phyloP scores from a whole-genome alignment of 2,113 vertebrate genomes.

The Salvelinus fontinalis region DNA sequence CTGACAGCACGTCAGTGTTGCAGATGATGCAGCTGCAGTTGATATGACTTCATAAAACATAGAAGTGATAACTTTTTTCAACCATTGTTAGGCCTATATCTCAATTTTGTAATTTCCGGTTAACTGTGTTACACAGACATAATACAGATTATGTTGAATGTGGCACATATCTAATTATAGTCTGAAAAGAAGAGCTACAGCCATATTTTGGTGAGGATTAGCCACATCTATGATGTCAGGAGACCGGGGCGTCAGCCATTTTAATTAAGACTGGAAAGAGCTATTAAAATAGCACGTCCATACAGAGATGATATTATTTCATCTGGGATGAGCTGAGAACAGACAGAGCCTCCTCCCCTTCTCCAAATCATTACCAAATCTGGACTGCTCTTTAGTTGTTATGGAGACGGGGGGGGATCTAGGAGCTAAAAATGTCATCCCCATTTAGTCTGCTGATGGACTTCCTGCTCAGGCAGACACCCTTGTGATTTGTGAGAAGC shows the following conservation, averaged over 20 bases:
- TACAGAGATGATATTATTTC: slow-evolving; percentile 42
- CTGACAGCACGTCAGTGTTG: too few relatives aligned
- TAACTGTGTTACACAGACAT: too few relatives aligned
- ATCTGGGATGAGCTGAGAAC: background rate
- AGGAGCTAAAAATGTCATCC: slow-evolving; percentile 50
- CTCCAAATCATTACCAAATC: slow-evolving; percentile 48
- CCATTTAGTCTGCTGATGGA: slow-evolving; percentile 38
- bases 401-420: slow-evolving; percentile 38
- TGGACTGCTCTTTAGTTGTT: slow-evolving; percentile 56
- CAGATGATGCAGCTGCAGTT: too few relatives aligned
- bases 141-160: too few relatives aligned
- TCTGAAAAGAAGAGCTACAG: slow-evolving; percentile 1
- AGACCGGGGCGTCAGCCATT: slow-evolving; percentile 46
- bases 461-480: slow-evolving; percentile 5
- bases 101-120: too few relatives aligned
- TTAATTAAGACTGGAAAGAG: slow-evolving; percentile 60
- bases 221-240: slow-evolving; percentile 42
- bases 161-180: slow-evolving; percentile 24
- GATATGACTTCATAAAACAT: too few relatives aligned
- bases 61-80: too few relatives aligned
- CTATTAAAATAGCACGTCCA: slow-evolving; percentile 55
- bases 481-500: background rate
- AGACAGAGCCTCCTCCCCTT: background rate
- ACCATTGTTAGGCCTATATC: too few relatives aligned
- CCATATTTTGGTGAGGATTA: slow-evolving; percentile 43